Conservation (phyloP, 2,888 invertebrate species). For the Amphiduros pacificus region DNA sequence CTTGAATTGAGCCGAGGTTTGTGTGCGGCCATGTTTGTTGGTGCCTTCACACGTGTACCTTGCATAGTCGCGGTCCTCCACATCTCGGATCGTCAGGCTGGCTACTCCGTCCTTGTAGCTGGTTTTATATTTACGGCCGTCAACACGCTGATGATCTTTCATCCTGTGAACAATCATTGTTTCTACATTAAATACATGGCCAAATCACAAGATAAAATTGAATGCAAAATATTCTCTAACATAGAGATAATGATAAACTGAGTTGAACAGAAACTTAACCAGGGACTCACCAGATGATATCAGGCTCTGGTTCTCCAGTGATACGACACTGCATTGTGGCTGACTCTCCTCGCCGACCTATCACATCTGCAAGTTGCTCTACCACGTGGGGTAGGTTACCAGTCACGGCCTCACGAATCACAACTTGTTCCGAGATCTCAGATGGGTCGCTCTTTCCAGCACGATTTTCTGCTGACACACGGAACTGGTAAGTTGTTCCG, state of each 20-base stretch:
- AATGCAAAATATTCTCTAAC: no score
- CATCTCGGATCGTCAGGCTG: slow-evolving; percentile 66
- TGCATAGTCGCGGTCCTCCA: slow-evolving; percentile 32
- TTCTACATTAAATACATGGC: no score
- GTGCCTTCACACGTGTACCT: slow-evolving; percentile 34
- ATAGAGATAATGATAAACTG: no score
- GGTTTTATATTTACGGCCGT: slow-evolving; percentile 41
- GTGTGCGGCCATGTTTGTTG: slow-evolving; percentile 35
- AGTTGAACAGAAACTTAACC: no score
- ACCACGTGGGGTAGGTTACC: slow-evolving; percentile 30
- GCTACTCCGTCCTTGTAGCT: slow-evolving; percentile 33
- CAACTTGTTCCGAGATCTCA: slow-evolving; percentile 20
- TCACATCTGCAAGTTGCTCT: slow-evolving; percentile 50
- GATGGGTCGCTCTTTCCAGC: slow-evolving; percentile 66
- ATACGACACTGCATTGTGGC: slow-evolving; percentile 52
- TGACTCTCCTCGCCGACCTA: slow-evolving; percentile 43
- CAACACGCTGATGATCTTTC: slow-evolving; percentile 28
- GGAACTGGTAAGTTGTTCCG: slow-evolving; percentile 49
- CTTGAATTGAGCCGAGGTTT: slow-evolving; percentile 27
- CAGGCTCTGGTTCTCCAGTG: slow-evolving; percentile 50
- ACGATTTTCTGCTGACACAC: slow-evolving; percentile 59
- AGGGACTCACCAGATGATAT: slow-evolving; percentile 50
- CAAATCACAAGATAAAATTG: no score
- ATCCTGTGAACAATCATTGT: slow-evolving; percentile 27
- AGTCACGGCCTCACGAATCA: slow-evolving; percentile 22